phyloP scores from a whole-genome alignment of 1,140 invertebrate genomes.

The Carposina sasakii region DNA sequence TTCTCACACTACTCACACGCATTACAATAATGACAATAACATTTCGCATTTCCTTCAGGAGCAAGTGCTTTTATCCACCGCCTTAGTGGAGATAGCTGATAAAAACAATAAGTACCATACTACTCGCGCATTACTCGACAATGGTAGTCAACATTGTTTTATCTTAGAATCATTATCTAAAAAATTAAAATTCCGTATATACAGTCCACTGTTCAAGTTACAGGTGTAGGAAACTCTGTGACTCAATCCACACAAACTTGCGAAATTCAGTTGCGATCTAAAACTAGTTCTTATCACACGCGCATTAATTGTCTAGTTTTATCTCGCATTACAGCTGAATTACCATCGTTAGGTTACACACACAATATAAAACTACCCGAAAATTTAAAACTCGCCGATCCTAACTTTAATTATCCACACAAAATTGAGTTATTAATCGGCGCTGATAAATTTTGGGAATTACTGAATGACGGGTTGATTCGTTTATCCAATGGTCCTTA shows the following conservation, averaged over 20 bases:
- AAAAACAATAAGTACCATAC: not conserved
- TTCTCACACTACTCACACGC: not conserved
- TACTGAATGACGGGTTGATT: not conserved
- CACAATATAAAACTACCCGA: conserved; percentile 1
- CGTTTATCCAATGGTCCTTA: not conserved
- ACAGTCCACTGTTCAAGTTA: conserved; percentile 4
- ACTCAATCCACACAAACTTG: not conserved
- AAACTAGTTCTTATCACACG: not conserved
- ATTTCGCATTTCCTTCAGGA: not conserved
- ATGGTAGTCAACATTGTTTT: not conserved
- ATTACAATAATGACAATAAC: not conserved
- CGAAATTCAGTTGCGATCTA: not conserved
- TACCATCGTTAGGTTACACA: not conserved
- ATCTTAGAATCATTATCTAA: not conserved
- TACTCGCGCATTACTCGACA: not conserved
- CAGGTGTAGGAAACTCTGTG: not conserved
- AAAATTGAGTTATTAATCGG: conserved; percentile 9
- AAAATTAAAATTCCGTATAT: conserved; percentile 1
- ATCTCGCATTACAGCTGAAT: not conserved
- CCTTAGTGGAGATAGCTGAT: not conserved
- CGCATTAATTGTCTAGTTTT: not conserved
- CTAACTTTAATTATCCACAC: conserved; percentile 2
- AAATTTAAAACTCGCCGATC: not conserved
- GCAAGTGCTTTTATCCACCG: not conserved
- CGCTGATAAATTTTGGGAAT: conserved; percentile 8